Conservation (phyloP, 2,113 vertebrate genomes). For the Dasypus novemcinctus region DNA sequence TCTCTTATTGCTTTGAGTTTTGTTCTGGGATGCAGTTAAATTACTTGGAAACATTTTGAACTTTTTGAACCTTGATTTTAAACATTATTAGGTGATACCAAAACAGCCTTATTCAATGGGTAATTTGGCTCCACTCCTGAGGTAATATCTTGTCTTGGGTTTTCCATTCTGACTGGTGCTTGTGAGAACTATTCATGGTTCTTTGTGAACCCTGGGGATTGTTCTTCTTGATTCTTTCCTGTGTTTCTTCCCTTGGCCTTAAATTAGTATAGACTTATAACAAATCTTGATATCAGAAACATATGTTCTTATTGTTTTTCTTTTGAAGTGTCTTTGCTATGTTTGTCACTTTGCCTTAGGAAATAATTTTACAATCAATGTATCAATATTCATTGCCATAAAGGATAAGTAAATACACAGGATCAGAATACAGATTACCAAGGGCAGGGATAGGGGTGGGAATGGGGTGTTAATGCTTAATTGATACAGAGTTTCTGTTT, state of each 20-base stretch:
- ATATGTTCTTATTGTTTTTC: not conserved
- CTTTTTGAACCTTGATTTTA: not conserved
- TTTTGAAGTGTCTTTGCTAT: not conserved
- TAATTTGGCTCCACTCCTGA: not conserved
- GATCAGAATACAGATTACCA: no score
- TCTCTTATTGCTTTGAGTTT: not conserved
- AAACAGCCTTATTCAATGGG: not conserved
- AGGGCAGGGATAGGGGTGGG: no score
- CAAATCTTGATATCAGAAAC: no score
- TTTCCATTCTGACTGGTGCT: not conserved
- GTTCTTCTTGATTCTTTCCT: not conserved
- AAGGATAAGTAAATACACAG: no score
- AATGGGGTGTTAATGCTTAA: no score
- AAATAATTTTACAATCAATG: not conserved
- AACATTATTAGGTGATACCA: not conserved
- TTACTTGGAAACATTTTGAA: not conserved
- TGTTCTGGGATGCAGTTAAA: no score
- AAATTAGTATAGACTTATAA: no score
- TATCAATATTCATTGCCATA: not conserved
- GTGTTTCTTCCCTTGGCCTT: no score
- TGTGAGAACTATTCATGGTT: not conserved
- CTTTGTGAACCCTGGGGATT: not conserved
- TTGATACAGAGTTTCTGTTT: no score
- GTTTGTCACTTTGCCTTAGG: not conserved
- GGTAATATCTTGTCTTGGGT: not conserved